phyloP scores from a whole-genome alignment of 2,797 vertebrate genomes.

The Mormyrus hasselquistii region DNA sequence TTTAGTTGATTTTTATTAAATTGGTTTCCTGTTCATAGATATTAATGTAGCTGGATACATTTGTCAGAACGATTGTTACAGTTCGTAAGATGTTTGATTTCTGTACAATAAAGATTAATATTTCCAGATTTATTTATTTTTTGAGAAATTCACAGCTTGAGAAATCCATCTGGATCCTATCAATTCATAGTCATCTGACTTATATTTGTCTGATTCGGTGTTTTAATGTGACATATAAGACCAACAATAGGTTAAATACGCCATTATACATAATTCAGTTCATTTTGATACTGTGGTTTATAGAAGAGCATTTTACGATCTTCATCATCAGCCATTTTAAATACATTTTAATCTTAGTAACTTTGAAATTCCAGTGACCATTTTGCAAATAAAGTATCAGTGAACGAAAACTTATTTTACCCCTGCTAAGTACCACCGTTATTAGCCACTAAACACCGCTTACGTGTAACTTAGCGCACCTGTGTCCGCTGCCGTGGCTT shows the following conservation, averaged over 20 bases:
- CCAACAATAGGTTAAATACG: background rate
- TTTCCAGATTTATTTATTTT: background rate
- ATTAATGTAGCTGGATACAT: background rate
- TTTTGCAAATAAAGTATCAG: background rate
- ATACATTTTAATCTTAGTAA: background rate
- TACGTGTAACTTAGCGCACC: background rate
- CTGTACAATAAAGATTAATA: background rate
- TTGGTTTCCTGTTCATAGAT: background rate
- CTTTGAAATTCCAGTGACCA: background rate
- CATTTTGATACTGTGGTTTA: background rate
- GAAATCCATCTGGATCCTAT: background rate
- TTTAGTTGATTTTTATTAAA: slow-evolving; percentile 28
- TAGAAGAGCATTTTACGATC: background rate
- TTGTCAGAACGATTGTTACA: background rate
- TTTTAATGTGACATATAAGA: background rate
- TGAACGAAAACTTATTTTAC: background rate
- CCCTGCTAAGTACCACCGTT: background rate
- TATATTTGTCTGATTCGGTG: background rate
- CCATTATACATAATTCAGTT: background rate
- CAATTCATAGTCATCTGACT: background rate
- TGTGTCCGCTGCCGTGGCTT: background rate
- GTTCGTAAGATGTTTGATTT: background rate
- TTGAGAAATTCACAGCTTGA: background rate
- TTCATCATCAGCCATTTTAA: background rate
- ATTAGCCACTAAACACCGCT: background rate